Evolutionary conservation across 2,888 invertebrate species (phyloP).

Genomic region (Chydorus sphaericus): DNA sequence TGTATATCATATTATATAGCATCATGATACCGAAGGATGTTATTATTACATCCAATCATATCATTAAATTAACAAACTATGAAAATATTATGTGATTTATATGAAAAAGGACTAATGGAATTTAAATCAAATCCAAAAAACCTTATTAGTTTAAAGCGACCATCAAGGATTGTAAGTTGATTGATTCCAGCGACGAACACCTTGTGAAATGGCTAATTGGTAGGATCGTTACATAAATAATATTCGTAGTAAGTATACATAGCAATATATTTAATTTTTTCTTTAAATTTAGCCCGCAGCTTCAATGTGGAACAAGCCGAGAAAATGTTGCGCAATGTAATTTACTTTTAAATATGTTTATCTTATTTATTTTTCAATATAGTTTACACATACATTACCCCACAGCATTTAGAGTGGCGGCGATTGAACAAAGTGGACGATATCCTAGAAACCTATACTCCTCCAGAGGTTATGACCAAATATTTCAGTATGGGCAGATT

Average conservation of each 20-base stretch:
- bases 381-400: background rate
- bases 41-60: too few relatives aligned
- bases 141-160: conserved; percentile 64
- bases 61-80: too few relatives aligned
- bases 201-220: conserved; percentile 68
- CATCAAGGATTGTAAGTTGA: conserved; percentile 48
- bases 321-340: conserved; percentile 77
- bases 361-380: background rate
- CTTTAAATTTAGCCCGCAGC: conserved; percentile 57
- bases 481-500: conserved; percentile 63
- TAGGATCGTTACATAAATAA: conserved; percentile 28
- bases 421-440: conserved; percentile 57
- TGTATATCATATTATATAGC: too few relatives aligned
- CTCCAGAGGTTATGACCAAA: conserved; percentile 42
- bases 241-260: background rate
- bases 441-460: conserved; percentile 18
- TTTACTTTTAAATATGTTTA: background rate
- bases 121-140: too few relatives aligned
- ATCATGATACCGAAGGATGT: too few relatives aligned
- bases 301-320: conserved; percentile 79
- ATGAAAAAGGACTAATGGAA: too few relatives aligned
- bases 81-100: too few relatives aligned
- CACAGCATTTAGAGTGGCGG: conserved; percentile 45
- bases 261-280: conserved; percentile 11
- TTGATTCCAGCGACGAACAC: conserved; percentile 63